These are phyloP conservation scores for Psittacula echo DNA, from an alignment of 2,797 vertebrate species.

Conservation along the genomic window DNA sequence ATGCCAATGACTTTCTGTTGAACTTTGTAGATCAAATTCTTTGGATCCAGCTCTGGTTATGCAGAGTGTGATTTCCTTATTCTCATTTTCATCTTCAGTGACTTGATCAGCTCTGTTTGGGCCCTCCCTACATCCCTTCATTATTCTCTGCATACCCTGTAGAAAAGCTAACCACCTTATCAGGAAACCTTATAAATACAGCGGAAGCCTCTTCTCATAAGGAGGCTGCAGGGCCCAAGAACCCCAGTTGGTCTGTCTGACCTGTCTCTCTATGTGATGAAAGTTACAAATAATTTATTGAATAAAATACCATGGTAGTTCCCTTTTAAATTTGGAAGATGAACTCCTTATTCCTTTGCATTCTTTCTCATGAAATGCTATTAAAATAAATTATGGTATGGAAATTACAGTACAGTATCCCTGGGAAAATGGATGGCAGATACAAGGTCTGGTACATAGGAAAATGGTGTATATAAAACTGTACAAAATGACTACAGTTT, in stretches of 20 bases:
- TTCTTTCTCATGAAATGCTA: background rate
- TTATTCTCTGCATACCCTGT: background rate
- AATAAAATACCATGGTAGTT: background rate
- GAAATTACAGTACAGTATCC: background rate
- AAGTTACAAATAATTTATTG: background rate
- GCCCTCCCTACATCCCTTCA: background rate
- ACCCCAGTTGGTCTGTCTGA: fast-evolving
- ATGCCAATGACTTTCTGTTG: background rate
- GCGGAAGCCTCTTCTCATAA: background rate
- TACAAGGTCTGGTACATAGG: background rate
- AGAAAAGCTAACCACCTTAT: background rate
- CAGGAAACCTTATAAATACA: background rate
- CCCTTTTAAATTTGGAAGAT: background rate
- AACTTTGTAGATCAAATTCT: background rate
- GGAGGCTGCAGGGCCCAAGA: background rate
- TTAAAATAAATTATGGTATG: background rate
- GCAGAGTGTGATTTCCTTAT: background rate
- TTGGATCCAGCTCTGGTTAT: background rate
- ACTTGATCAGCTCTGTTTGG: background rate
- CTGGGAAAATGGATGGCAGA: background rate
- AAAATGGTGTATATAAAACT: background rate
- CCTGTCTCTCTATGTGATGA: background rate
- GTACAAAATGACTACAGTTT: background rate
- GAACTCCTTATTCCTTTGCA: background rate
- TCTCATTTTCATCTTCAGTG: background rate